Evolutionary conservation across 2,888 invertebrate species (phyloP), one percentile per base, ranked within the genome.

Genomic region (Sarcophaga variegata): DNA sequence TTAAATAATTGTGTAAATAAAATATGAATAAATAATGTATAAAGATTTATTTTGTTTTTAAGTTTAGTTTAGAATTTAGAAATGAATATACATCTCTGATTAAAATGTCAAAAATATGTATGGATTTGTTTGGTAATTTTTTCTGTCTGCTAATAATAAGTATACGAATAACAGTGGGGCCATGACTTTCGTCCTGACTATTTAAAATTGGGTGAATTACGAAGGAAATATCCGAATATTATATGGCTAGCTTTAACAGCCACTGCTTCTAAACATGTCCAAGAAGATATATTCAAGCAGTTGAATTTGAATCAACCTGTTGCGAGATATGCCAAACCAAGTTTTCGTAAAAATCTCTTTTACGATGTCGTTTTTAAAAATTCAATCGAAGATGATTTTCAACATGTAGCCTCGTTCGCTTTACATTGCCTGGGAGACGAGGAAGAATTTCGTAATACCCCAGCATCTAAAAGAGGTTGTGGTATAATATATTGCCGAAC

Each of bases 171-270:
- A 14, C n/a, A 99, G 91, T 99, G 99, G 99, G 99, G 99, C 0
- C 99, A 99, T 94, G 99, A 99, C 93, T 99, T 99, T 93, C 95
- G 98, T 10, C 98, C 98, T 0, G 98, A 98, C 93, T 99, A 99
- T 93, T 94, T 99, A 27, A 97, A 98, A 93, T 94, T 99, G 37
- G 98, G 98, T 1, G 92, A 93, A 12, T 93, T 97, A 66, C 94
- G 96, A 79, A 91, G 93, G 47, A 93, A 93, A 88, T 96, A 96
- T 92, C 95, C 95, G 79, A 94, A 95, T 79, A 95, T 98, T 84
- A 96, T 97, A 2, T 97, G 97, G 95, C 95, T 99, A 75, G 99
- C 99, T 0, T 94, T 99, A 69, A 99, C 99, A 10, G 99, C 99
- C 0, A 99, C 99, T 0, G 99, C 99, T 8, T 95, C 95, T 85